Conservation (phyloP, 30 jellyfish, hydroid and myxozoan genomes). For the Cassiopea andromeda region DNA sequence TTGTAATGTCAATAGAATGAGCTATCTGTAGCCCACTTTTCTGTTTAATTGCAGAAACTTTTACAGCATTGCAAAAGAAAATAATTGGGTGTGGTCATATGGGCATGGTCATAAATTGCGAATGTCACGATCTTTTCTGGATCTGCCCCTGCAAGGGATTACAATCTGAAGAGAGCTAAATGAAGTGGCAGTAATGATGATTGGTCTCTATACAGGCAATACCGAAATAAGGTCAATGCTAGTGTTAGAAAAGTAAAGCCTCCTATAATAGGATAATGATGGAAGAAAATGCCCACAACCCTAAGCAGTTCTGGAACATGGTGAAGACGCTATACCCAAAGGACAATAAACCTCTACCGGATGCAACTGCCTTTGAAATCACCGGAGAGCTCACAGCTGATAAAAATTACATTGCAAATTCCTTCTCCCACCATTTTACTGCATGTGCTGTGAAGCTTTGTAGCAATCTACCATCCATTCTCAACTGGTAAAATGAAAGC, state of each 20-base stretch:
- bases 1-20: too few relatives aligned
- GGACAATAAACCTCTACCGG: constrained; percentile 34
- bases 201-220: constrained; percentile 38
- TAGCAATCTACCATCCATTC: constrained; percentile 50
- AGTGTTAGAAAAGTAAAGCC: constrained; percentile 55
- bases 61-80: too few relatives aligned
- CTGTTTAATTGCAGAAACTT: too few relatives aligned
- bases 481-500: constrained; percentile 50
- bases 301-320: constrained; percentile 48
- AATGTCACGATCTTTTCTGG: too few relatives aligned
- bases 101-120: too few relatives aligned
- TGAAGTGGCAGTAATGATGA: constrained; percentile 40
- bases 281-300: constrained; percentile 49
- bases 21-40: too few relatives aligned
- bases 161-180: constrained; percentile 34
- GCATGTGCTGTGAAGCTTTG: constrained; percentile 63
- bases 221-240: constrained; percentile 66
- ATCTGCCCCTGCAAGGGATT: background rate
- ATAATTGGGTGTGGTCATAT: too few relatives aligned
- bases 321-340: constrained; percentile 45
- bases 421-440: constrained; percentile 57
- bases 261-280: constrained; percentile 32
- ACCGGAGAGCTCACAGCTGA: constrained; percentile 39
- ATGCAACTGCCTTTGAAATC: constrained; percentile 31
- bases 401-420: constrained; percentile 40